Evolutionary conservation across 2,797 vertebrate genomes (phyloP).

Genomic region (Fringilla coelebs): DNA sequence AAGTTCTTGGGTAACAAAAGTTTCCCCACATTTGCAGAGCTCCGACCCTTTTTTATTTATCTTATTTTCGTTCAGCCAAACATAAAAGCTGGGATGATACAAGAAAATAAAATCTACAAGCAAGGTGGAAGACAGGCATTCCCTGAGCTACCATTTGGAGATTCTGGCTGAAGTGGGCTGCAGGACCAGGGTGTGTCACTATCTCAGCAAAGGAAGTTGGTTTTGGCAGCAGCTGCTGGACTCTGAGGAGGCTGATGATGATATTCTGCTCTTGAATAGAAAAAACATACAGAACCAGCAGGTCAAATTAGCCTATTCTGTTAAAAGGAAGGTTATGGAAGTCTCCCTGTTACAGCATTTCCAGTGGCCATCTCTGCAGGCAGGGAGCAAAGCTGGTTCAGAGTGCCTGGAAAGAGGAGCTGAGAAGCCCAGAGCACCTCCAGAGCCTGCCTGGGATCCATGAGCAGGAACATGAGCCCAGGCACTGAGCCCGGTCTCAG

Average conservation of each 20-base stretch:
- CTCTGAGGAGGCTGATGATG: neutral
- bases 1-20: neutral
- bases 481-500: neutral
- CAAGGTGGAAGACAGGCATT: neutral
- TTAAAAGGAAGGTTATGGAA: neutral
- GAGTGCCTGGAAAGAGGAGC: neutral
- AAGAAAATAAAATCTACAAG: neutral
- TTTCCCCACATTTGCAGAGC: neutral
- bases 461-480: neutral
- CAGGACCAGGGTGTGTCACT: neutral
- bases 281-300: neutral
- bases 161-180: neutral
- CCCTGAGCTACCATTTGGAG: neutral
- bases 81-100: neutral
- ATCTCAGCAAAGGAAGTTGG: neutral
- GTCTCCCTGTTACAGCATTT: neutral
- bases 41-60: neutral
- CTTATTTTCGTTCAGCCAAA: neutral
- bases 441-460: neutral
- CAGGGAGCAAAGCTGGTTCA: neutral
- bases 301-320: neutral
- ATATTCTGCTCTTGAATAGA: neutral
- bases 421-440: neutral
- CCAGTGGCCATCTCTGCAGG: neutral
- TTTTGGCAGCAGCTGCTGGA: neutral